Conservation (phyloP, 2,888 invertebrate species). For the Altica lythri region DNA sequence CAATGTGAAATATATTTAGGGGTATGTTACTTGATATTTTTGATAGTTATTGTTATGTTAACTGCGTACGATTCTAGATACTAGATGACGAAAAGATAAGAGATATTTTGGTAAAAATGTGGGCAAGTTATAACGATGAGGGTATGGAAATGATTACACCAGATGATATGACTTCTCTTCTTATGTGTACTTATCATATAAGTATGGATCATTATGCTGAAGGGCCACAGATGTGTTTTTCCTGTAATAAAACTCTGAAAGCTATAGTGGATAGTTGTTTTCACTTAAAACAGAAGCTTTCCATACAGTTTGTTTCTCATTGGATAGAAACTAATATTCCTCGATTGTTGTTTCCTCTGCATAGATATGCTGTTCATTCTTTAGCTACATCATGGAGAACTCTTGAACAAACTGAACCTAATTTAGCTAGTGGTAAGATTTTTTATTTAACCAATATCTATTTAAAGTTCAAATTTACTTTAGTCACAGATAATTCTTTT, state of each 20-base stretch:
- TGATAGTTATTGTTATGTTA: not conserved
- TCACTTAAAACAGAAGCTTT: conserved; percentile 75
- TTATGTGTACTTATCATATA: conserved; percentile 76
- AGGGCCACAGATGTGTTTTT: conserved; percentile 60
- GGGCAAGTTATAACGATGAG: conserved; percentile 53
- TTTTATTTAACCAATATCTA: no score
- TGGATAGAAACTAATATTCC: conserved; percentile 83
- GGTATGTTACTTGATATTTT: conserved; percentile 46
- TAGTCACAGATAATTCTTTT: no score
- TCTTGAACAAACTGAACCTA: conserved; percentile 51
- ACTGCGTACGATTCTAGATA: conserved; percentile 47
- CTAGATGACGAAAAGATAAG: conserved; percentile 64
- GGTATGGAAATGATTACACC: conserved; percentile 64
- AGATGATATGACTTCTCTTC: conserved; percentile 67
- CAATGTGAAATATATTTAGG: conserved; percentile 72
- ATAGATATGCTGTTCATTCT: conserved; percentile 64
- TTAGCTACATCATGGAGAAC: conserved; percentile 64
- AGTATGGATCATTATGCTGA: conserved; percentile 80
- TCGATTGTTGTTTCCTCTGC: conserved; percentile 74
- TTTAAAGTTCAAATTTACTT: no score
- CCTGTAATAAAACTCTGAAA: conserved; percentile 72
- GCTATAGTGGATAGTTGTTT: conserved; percentile 81
- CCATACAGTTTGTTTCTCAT: conserved; percentile 76
- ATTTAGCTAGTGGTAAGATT: conserved; percentile 51
- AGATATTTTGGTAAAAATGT: conserved; percentile 71